Base-by-base conservation (phyloP, 2,888 invertebrate genomes). In the Noctua janthina region DNA sequence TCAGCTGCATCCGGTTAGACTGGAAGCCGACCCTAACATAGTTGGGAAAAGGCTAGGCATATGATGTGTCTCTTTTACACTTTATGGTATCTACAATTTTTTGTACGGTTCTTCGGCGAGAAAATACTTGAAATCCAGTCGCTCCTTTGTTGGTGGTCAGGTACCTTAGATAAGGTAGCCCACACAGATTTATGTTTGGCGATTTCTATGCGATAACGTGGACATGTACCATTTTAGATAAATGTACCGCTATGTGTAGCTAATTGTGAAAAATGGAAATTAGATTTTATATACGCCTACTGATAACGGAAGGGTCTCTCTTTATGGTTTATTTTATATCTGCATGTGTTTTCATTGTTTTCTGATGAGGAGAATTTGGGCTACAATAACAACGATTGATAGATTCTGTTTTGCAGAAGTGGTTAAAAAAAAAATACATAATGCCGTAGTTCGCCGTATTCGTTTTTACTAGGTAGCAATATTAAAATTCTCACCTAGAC, bases 141-240 rank as follows among this genome's bases (percentile, higher is more conserved):
- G 4, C 10, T 35, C 4, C 17, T 10, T 66, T 20, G 15, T 46
- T 8, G 0, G 46, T 0, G n/a, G 68, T 11, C n/a, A 15, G 43
- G n/a, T 68, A 0, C 46, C 46, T 68, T 68, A 68, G 46, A 68
- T 68, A 68, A 68, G 68, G 68, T 68, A n/a, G 39, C 46, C n/a
- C 68, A 68, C 79, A 75, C 82, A 92, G 94, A 95, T 94, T 95
- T 94, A 95, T 94, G 93, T 91, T 91, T 90, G 88, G 88, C 91
- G 92, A 94, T 94, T 94, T 91, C 91, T 88, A 91, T 91, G 87
- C 91, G 92, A 94, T 93, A 93, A 86, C 88, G 90, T 79, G 82
- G 90, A 89, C 89, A 88, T 87, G 89, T 86, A 77, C 74, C 51
- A 39, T 74, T 84, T 73, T 66, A 85, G 85, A 87, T 87, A 81